Percentiles rank a stretch among this genome's conserved stretches.
Evolutionary conservation across 2,888 invertebrate genomes (phyloP).

Genomic region (Perdita meconis): DNA sequence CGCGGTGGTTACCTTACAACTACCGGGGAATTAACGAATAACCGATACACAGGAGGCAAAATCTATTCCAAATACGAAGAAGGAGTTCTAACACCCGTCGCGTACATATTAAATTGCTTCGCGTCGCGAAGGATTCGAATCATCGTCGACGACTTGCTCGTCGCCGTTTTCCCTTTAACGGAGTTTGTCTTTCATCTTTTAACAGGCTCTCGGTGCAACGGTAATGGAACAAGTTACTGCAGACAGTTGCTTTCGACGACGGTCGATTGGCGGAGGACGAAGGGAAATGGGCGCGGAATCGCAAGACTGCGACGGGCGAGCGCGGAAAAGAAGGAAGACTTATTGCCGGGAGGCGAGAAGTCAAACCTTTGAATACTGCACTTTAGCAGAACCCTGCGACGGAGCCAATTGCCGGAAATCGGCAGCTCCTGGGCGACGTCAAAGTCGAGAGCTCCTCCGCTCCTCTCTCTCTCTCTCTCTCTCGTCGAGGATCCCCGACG

Average conservation of each 20-base stretch:
- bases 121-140: not conserved
- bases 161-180: not conserved
- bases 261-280: not conserved
- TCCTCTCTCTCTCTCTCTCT: no score
- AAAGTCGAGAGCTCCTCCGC: conserved; percentile 53
- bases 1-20: not conserved
- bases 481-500: no score
- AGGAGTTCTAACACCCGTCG: not conserved
- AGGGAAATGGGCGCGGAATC: not conserved
- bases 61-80: not conserved
- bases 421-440: conserved; percentile 68
- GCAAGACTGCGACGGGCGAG: conserved; percentile 6
- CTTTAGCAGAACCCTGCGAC: conserved; percentile 22
- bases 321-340: conserved; percentile 18
- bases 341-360: conserved; percentile 23
- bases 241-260: conserved; percentile 4
- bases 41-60: not conserved
- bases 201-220: conserved; percentile 20
- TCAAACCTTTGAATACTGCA: conserved; percentile 51
- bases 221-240: conserved; percentile 30
- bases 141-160: not conserved
- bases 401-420: conserved; percentile 74
- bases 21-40: conserved; percentile 10
- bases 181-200: conserved; percentile 28
- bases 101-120: not conserved